phyloP scores from a whole-genome alignment of 2,113 vertebrate species.

The Apodemus sylvaticus region DNA sequence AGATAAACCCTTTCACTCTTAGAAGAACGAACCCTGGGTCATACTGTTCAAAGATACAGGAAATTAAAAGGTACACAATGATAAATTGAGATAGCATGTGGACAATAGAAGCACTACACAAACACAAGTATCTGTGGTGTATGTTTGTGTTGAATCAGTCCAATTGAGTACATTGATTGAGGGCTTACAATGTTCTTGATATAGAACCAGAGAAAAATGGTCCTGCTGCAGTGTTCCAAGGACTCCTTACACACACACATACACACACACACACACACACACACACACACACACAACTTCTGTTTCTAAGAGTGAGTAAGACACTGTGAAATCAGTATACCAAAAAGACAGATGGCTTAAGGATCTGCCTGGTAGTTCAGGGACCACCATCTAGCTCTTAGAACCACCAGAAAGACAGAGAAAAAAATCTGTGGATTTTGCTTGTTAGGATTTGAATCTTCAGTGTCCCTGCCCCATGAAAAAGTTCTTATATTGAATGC shows the following conservation, averaged over 20 bases:
- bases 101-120: background rate
- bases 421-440: background rate
- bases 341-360: background rate
- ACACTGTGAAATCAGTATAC: background rate
- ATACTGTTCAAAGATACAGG: background rate
- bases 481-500: background rate
- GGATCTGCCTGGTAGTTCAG: background rate
- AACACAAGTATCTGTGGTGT: background rate
- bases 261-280: background rate
- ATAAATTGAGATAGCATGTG: background rate
- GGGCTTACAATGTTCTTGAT: background rate
- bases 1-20: slow-evolving; percentile 19
- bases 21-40: background rate
- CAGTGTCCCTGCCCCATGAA: background rate
- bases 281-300: background rate
- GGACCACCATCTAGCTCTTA: background rate
- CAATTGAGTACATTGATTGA: background rate
- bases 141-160: background rate
- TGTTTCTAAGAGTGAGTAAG: background rate
- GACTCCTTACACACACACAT: background rate
- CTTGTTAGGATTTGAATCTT: background rate
- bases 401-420: background rate
- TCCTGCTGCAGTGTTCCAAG: background rate
- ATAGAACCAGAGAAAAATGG: background rate
- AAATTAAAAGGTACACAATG: background rate